A percentile compares a stretch with the other conserved stretches of the same genome.
These are phyloP conservation scores for honey bee (Apis mellifera) DNA, from an alignment of 1,140 invertebrate genomes.

Conservation along the genomic window Amel_HAv3.1 CM009937.2:3175001-3175500, in stretches of 20 bases:
- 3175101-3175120: background rate
- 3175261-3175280: slow-evolving; percentile 30
- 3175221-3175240: background rate
- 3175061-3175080: too few relatives aligned
- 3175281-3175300: slow-evolving; percentile 31
- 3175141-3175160: background rate
- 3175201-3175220: background rate
- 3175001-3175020: too few relatives aligned
- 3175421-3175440: background rate
- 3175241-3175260: slow-evolving; percentile 33
- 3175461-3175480: background rate
- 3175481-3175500: background rate
- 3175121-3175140: background rate
- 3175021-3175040: too few relatives aligned
- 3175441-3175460: background rate
- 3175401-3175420: background rate
- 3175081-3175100: background rate
- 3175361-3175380: slow-evolving; percentile 19
- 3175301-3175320: slow-evolving; percentile 14
- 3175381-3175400: background rate
- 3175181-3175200: background rate
- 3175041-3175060: too few relatives aligned
- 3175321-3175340: slow-evolving; percentile 21
- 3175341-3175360: slow-evolving; percentile 31
- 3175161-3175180: background rate